phyloP scores from a whole-genome alignment of 2,888 invertebrate genomes.

The Thymelicus sylvestris region DNA sequence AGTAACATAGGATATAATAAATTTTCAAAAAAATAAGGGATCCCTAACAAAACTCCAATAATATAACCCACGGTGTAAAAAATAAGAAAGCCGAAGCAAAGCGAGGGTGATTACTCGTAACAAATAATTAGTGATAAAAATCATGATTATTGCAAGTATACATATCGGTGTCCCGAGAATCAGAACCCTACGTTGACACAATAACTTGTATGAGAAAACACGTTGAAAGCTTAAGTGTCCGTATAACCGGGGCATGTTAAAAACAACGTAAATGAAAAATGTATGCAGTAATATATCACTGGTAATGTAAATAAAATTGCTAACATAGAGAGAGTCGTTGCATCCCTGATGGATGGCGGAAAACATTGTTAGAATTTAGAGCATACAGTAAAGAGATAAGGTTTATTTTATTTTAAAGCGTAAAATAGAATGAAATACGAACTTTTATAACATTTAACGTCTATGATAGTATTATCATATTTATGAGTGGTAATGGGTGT shows the following conservation, averaged over 20 bases:
- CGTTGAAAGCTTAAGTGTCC: conserved; percentile 49
- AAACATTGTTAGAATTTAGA: conserved; percentile 5
- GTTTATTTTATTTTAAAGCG: conserved; percentile 4
- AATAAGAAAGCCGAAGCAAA: too few relatives aligned
- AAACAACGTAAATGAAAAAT: conserved; percentile 47
- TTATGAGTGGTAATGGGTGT: not conserved
- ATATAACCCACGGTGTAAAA: too few relatives aligned
- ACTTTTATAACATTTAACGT: not conserved
- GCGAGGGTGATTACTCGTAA: too few relatives aligned
- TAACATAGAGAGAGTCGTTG: conserved; percentile 46
- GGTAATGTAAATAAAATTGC: conserved; percentile 52
- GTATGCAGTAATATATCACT: conserved; percentile 39
- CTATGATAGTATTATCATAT: not conserved
- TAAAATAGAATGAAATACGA: not conserved
- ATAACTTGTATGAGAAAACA: conserved; percentile 35
- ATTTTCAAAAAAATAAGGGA: too few relatives aligned
- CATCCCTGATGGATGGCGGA: conserved; percentile 28
- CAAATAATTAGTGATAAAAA: too few relatives aligned
- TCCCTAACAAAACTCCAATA: too few relatives aligned
- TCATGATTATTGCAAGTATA: not conserved
- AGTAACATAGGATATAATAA: too few relatives aligned
- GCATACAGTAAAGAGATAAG: not conserved
- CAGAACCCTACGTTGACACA: not conserved
- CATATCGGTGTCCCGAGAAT: not conserved
- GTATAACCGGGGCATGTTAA: conserved; percentile 49